Percentiles rank a stretch among this genome's conserved stretches.
Conservation (phyloP, 1,140 invertebrate genomes). For the Pseudoatta argentina region DNA sequence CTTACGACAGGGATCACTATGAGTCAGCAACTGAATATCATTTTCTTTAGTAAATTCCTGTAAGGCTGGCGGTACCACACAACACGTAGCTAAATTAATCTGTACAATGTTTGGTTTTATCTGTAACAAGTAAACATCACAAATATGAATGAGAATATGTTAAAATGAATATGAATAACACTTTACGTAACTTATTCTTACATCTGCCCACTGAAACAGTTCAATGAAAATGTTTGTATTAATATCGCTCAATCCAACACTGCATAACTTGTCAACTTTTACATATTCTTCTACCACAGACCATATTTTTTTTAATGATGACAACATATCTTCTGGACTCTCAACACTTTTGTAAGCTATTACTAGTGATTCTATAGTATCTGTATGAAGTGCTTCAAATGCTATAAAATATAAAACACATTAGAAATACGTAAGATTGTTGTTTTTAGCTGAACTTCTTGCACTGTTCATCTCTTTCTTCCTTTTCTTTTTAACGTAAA, state of each 20-base stretch:
- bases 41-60: slow-evolving; percentile 96
- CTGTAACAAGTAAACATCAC: slow-evolving; percentile 80
- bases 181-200: slow-evolving; percentile 77
- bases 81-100: slow-evolving; percentile 98
- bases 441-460: too few species aligned
- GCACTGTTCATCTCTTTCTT: too few species aligned
- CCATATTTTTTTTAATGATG: slow-evolving; percentile 91
- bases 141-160: background rate
- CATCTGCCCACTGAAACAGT: slow-evolving; percentile 92
- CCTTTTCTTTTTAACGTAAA: too few species aligned
- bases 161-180: slow-evolving; percentile 18
- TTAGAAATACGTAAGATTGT: slow-evolving; percentile 26
- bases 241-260: slow-evolving; percentile 96
- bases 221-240: slow-evolving; percentile 92
- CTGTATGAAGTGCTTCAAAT: slow-evolving; percentile 87
- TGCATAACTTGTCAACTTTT: slow-evolving; percentile 88
- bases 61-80: slow-evolving; percentile 96
- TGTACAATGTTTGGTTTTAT: slow-evolving; percentile 97
- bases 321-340: slow-evolving; percentile 86
- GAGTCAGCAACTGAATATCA: slow-evolving; percentile 97
- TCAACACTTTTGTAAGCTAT: slow-evolving; percentile 89
- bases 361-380: slow-evolving; percentile 91
- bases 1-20: slow-evolving; percentile 96
- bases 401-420: slow-evolving; percentile 59
- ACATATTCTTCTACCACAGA: slow-evolving; percentile 90